Evolutionary conservation across 1,140 invertebrate species (phyloP).

Genomic region (Plutomurus gul): DNA sequence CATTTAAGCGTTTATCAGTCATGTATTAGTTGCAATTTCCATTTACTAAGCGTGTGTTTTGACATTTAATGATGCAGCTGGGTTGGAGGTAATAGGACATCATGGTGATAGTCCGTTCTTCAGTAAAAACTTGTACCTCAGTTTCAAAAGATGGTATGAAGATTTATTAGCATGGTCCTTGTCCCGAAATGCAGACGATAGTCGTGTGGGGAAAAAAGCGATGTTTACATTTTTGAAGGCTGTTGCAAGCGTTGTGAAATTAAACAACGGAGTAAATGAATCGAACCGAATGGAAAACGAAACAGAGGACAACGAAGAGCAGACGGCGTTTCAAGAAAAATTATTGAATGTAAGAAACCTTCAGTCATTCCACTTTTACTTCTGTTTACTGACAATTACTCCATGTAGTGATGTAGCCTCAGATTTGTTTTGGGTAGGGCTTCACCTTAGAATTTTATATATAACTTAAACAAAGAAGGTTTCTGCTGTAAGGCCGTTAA

Average conservation of each 20-base stretch:
- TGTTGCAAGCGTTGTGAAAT: background rate
- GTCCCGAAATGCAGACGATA: constrained; percentile 47
- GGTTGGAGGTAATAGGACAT: constrained; percentile 40
- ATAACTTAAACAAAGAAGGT: too few species aligned
- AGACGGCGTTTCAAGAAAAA: background rate
- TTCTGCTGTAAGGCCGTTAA: too few species aligned
- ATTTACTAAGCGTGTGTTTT: background rate
- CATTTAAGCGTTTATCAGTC: too few species aligned
- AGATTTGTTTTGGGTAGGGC: too few species aligned
- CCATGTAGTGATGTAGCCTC: too few species aligned
- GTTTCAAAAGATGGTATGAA: constrained; percentile 42
- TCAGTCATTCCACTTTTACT: too few species aligned
- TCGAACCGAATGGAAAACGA: too few species aligned
- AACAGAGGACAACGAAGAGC: background rate
- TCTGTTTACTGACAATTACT: too few species aligned
- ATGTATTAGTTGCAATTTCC: too few species aligned
- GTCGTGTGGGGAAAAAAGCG: constrained; percentile 34
- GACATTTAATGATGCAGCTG: too few species aligned
- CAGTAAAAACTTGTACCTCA: background rate
- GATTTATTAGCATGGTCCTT: constrained; percentile 48
- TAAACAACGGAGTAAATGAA: background rate
- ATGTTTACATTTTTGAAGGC: constrained; percentile 43
- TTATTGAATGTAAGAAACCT: background rate
- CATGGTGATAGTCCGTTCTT: constrained; percentile 34
- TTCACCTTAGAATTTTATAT: too few species aligned